Percentiles rank a stretch among this genome's conserved stretches.
Evolutionary conservation across 2,888 invertebrate genomes (phyloP).

Genomic region (Xestia sexstrigata): DNA sequence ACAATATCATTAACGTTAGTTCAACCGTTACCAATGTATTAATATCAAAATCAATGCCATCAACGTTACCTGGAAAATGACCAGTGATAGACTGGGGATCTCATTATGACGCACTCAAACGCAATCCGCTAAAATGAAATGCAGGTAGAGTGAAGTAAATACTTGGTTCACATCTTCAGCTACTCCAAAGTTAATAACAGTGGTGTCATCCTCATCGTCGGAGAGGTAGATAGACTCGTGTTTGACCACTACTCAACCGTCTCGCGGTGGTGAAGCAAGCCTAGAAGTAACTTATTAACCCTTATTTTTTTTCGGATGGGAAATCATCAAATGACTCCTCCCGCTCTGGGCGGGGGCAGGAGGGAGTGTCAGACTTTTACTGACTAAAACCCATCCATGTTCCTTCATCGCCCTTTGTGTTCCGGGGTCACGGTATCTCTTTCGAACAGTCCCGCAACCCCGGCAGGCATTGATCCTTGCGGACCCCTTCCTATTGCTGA

Average conservation of each 20-base stretch:
- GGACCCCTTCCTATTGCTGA: too few species aligned
- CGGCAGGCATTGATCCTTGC: too few species aligned
- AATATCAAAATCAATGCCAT: slow-evolving; percentile 9
- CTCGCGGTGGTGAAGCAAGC: background rate
- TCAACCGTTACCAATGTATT: slow-evolving; percentile 25
- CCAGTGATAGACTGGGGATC: background rate
- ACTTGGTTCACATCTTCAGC: background rate
- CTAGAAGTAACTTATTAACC: background rate
- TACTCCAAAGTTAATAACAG: background rate
- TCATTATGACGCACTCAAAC: slow-evolving; percentile 2
- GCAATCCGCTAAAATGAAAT: background rate
- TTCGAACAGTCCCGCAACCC: too few species aligned
- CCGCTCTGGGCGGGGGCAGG: too few species aligned
- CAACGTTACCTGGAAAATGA: slow-evolving; percentile 16
- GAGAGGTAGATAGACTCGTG: background rate
- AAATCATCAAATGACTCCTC: too few species aligned
- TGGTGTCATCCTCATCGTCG: background rate
- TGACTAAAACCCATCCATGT: too few species aligned
- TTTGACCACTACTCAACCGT: background rate
- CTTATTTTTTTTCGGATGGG: too few species aligned
- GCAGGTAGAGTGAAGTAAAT: too few species aligned
- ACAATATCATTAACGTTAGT: slow-evolving; percentile 25
- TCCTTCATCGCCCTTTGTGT: too few species aligned
- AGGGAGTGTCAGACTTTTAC: too few species aligned
- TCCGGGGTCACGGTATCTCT: too few species aligned